Conservation (phyloP, 2,888 invertebrate species). For the Reticulitermes lucifugus region DNA sequence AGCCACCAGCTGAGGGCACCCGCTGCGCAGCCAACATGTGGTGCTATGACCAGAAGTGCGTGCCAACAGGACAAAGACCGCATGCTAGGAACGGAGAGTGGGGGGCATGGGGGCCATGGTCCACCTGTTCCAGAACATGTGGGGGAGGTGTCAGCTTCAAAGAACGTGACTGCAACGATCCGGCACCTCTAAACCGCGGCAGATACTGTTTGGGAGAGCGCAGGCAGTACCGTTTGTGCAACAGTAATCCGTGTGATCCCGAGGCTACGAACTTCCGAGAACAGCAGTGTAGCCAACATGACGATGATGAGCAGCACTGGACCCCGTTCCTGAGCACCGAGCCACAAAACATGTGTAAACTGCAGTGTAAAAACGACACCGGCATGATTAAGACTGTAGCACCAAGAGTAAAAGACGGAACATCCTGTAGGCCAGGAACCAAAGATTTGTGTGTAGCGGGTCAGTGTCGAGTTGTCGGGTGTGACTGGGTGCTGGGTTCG, state of each 20-base stretch:
- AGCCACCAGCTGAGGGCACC: slow-evolving; percentile 75
- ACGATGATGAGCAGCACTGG: slow-evolving; percentile 45
- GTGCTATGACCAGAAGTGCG: slow-evolving; percentile 74
- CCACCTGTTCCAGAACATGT: slow-evolving; percentile 72
- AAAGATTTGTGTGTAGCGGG: slow-evolving; percentile 75
- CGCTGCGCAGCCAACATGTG: slow-evolving; percentile 76
- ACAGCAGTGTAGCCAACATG: slow-evolving; percentile 64
- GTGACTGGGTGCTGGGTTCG: slow-evolving; percentile 74
- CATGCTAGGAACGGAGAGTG: slow-evolving; percentile 74
- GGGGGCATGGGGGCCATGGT: slow-evolving; percentile 73
- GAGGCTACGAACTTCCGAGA: slow-evolving; percentile 63
- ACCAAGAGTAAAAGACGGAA: slow-evolving; percentile 73
- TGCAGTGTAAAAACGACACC: slow-evolving; percentile 15
- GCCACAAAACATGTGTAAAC: background rate
- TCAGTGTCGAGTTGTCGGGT: slow-evolving; percentile 71
- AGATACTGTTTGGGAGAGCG: slow-evolving; percentile 74
- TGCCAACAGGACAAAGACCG: slow-evolving; percentile 71
- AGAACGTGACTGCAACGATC: slow-evolving; percentile 73
- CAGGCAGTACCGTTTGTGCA: slow-evolving; percentile 82
- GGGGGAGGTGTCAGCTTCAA: slow-evolving; percentile 72
- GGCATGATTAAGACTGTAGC: slow-evolving; percentile 59
- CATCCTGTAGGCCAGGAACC: slow-evolving; percentile 71
- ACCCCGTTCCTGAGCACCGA: background rate
- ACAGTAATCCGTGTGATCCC: slow-evolving; percentile 71
- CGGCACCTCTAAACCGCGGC: slow-evolving; percentile 72